These are phyloP conservation scores for Tribolium freemani DNA, from an alignment of 2,888 invertebrate species.

Conservation along the genomic window DNA sequence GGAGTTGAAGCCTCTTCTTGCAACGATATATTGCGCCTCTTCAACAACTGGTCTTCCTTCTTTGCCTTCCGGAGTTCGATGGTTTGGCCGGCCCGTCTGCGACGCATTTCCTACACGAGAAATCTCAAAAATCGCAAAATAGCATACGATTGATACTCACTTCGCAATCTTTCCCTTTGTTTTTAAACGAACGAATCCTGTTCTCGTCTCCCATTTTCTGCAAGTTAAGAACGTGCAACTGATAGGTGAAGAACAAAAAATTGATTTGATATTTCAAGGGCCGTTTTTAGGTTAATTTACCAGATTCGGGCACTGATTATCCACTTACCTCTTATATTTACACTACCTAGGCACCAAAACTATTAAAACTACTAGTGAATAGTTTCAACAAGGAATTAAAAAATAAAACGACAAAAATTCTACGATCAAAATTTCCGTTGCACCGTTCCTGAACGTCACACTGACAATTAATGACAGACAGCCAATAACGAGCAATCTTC, in stretches of 20 bases:
- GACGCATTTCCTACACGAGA: slow-evolving; percentile 82
- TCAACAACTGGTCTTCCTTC: slow-evolving; percentile 93
- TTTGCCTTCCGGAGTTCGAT: slow-evolving; percentile 93
- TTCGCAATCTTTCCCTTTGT: slow-evolving; percentile 80
- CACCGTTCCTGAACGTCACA: no score
- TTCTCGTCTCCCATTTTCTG: slow-evolving; percentile 75
- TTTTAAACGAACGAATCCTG: slow-evolving; percentile 83
- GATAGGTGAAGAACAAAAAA: background rate
- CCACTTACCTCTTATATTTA: background rate
- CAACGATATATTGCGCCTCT: slow-evolving; percentile 85
- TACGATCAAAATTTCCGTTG: no score
- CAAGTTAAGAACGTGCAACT: background rate
- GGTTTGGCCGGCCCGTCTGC: slow-evolving; percentile 89
- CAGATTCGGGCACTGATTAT: background rate
- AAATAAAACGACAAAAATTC: no score
- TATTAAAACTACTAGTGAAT: background rate
- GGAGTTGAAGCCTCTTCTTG: slow-evolving; percentile 71
- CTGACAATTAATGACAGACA: background rate
- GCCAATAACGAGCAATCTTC: background rate
- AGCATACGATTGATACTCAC: slow-evolving; percentile 69
- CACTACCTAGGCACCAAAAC: background rate
- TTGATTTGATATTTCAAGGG: background rate
- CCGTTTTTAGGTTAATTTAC: background rate
- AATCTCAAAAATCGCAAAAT: background rate
- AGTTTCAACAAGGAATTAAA: no score